Conservation (phyloP, 2,797 vertebrate genomes). For the Pempheris klunzingeri region DNA sequence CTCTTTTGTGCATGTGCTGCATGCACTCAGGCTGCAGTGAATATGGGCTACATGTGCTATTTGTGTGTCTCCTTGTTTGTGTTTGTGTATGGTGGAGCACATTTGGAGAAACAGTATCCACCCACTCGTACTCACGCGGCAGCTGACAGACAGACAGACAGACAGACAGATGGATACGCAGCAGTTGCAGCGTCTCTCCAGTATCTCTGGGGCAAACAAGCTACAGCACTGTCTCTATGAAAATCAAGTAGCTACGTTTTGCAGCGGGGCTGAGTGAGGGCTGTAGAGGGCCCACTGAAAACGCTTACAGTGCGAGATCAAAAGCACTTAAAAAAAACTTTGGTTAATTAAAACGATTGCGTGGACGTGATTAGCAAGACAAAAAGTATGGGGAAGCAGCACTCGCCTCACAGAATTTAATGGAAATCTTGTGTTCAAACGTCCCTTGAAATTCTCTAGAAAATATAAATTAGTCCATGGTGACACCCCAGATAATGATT, state of each 20-base stretch:
- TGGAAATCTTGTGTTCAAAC: slow-evolving; percentile 28
- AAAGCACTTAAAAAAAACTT: slow-evolving; percentile 56
- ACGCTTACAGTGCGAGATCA: slow-evolving; percentile 50
- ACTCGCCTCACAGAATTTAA: slow-evolving; percentile 25
- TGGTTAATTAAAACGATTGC: slow-evolving; percentile 60
- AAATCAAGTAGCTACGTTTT: slow-evolving; percentile 41
- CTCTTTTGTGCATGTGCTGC: slow-evolving; percentile 10
- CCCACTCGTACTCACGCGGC: slow-evolving; percentile 20
- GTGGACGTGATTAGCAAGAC: slow-evolving; percentile 46
- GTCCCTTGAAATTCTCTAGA: slow-evolving; percentile 35
- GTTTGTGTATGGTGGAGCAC: neutral
- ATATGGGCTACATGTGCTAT: slow-evolving; percentile 21
- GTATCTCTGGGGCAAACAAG: slow-evolving; percentile 39
- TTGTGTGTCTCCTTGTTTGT: slow-evolving; percentile 24
- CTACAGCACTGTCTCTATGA: slow-evolving; percentile 38
- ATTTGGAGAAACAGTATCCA: slow-evolving; percentile 19
- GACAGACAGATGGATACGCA: slow-evolving; percentile 44
- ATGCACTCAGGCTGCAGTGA: slow-evolving; percentile 24
- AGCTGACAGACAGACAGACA: slow-evolving; percentile 48
- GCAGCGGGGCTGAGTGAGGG: slow-evolving; percentile 8
- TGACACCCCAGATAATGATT: slow-evolving; percentile 38
- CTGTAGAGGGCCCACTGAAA: slow-evolving; percentile 30
- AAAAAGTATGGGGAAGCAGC: slow-evolving; percentile 34
- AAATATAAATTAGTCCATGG: slow-evolving; percentile 40
- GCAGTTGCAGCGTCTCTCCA: slow-evolving; percentile 41